Evolutionary conservation across 2,888 invertebrate species (phyloP).

Genomic region (Himalopsyche japonica): DNA sequence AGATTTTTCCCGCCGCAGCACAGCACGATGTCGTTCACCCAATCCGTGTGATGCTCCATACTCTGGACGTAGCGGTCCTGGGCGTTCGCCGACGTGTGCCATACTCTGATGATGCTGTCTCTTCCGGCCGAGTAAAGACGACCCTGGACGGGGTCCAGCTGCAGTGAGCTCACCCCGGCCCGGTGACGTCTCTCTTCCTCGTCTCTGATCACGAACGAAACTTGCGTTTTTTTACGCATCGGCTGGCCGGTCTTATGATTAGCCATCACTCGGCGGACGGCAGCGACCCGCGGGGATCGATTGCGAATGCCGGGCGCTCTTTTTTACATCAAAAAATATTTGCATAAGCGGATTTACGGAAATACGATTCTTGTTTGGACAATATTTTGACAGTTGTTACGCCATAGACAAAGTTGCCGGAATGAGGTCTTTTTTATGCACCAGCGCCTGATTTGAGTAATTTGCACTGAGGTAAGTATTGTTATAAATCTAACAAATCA

Average conservation of each 20-base stretch:
- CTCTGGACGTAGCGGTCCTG: slow-evolving; percentile 71
- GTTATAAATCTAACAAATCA: too few species aligned
- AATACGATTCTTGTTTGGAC: not conserved
- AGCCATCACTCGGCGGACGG: slow-evolving; percentile 45
- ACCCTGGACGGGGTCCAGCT: slow-evolving; percentile 85
- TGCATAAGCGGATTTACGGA: not conserved
- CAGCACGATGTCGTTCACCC: slow-evolving; percentile 98
- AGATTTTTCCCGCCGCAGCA: slow-evolving; percentile 97
- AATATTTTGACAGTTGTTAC: slow-evolving; percentile 2
- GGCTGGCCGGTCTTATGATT: slow-evolving; percentile 54
- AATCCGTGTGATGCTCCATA: slow-evolving; percentile 99
- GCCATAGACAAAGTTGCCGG: not conserved
- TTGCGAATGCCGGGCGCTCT: not conserved
- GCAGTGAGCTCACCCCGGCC: slow-evolving; percentile 94
- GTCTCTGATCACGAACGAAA: slow-evolving; percentile 97
- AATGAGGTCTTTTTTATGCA: not conserved
- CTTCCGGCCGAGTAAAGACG: slow-evolving; percentile 94
- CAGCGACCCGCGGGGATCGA: slow-evolving; percentile 6
- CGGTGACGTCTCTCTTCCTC: slow-evolving; percentile 92
- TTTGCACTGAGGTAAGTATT: too few species aligned
- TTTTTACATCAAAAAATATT: not conserved
- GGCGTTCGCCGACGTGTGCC: slow-evolving; percentile 69
- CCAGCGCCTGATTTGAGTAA: not conserved
- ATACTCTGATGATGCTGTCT: slow-evolving; percentile 95
- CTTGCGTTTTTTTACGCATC: slow-evolving; percentile 66